A percentile compares a stretch with the other conserved stretches of the same genome.
phyloP scores from a whole-genome alignment of 1,140 invertebrate genomes.

The roundworm (Caenorhabditis elegans) region DNA sequence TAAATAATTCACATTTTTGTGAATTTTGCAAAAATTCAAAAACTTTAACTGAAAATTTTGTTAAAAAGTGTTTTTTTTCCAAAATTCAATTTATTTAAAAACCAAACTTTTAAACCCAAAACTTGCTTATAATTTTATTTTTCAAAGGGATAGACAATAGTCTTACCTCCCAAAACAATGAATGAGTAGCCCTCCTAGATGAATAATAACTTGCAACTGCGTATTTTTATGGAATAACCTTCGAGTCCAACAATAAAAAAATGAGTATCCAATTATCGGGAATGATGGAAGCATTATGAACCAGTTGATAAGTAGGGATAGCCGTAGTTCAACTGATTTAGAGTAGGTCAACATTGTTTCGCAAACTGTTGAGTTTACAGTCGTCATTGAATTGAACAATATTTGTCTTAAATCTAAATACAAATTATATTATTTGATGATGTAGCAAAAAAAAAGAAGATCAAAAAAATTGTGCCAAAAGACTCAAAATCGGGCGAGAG shows the following conservation, averaged over 20 bases:
- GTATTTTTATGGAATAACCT: not conserved
- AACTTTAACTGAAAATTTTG: no score
- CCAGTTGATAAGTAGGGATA: not conserved
- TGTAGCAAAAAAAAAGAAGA: no score
- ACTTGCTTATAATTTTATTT: no score
- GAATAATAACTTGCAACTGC: not conserved
- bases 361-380: not conserved
- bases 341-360: not conserved
- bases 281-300: not conserved
- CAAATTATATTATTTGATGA: not conserved
- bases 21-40: not conserved
- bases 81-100: no score
- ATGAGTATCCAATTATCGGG: not conserved
- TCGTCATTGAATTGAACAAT: no score
- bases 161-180: not conserved
- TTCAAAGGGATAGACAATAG: no score
- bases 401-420: no score
- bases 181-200: not conserved
- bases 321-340: not conserved
- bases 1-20: not conserved
- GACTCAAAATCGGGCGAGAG: no score
- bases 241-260: not conserved
- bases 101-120: no score
- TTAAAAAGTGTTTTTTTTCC: no score
- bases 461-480: no score